Evolutionary conservation across 2,113 vertebrate genomes (phyloP).

Genomic region (Empidonax alnorum): DNA sequence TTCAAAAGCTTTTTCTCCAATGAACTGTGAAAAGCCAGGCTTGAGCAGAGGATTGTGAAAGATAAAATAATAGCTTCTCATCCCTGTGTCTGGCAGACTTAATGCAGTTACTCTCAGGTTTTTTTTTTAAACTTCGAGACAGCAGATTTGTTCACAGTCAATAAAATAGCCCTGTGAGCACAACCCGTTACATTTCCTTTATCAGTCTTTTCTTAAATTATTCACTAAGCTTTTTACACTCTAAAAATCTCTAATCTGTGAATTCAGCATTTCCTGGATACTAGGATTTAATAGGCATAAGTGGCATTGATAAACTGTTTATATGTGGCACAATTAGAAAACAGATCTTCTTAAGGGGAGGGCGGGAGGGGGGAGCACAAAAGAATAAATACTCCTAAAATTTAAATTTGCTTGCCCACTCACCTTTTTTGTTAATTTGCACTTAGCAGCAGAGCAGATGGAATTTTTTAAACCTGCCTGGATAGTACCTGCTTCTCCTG

Average conservation of each 20-base stretch:
- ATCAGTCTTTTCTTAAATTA: conserved; percentile 56
- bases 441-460: not conserved
- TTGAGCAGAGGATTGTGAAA: conserved; percentile 10
- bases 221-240: conserved; percentile 49
- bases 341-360: not conserved
- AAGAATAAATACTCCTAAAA: not conserved
- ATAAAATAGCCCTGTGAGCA: conserved; percentile 25
- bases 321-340: not conserved
- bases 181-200: not conserved
- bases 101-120: not conserved
- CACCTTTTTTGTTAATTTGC: not conserved
- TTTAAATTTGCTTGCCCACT: not conserved
- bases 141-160: conserved; percentile 35
- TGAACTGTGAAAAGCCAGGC: conserved; percentile 34
- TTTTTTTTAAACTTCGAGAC: conserved; percentile 45
- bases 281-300: conserved; percentile 29
- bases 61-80: not conserved
- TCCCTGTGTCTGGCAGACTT: not conserved
- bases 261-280: conserved; percentile 44
- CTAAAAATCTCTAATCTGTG: not conserved
- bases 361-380: fast-evolving
- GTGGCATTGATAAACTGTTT: conserved; percentile 26
- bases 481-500: not conserved
- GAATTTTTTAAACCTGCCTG: not conserved
- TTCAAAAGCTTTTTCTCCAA: conserved; percentile 18